Evolutionary conservation across 2,113 vertebrate genomes (phyloP), one percentile per base, ranked within the genome.

Genomic region (Zapus hudsonius): DNA sequence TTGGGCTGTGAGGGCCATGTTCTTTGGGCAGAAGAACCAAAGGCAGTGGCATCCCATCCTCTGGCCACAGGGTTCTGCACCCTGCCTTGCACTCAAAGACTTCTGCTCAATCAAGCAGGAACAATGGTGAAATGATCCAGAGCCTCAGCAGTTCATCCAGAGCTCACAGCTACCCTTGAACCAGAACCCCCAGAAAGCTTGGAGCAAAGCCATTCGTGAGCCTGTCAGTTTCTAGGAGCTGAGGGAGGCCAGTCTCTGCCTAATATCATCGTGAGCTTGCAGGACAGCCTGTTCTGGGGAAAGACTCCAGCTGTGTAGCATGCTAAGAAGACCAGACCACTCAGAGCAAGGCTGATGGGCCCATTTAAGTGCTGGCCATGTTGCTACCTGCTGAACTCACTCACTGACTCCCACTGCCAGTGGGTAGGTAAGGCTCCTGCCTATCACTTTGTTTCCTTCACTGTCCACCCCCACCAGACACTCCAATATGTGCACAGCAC

Each of bases 11-110:
- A 64, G 90, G 83, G n/a, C 27, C 31, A 3, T 3, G 23, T n/a
- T 15, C 55, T 2, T 16, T 55, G 11, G 29, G 5, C 16, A 33
- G 38, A 72, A 57, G 44, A 36, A 27, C 31, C 16, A 69, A 59
- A 87, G 67, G n/a, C 25, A 31, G 47, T 0, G 40, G 75, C 42
- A 7, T 57, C 64, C 84, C 36, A 16, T n/a, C 31, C 31, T 84
- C 3, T 2, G 15, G n/a, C 36, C 17, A 0, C 1, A 19, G 47
- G 36, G 23, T 36, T 27, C 29, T 10, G 7, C 5, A 40, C 9
- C 76, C 40, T 42, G 61, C 9, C 73, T 33, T 22, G n/a, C 8
- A 33, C 31, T 66, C 52, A 13, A 40, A 40, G 27, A 33, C 61
- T 67, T 42, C 33, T 8, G 40, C 25, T 27, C 73, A 29, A 74